These are phyloP conservation scores for Eucidaris tribuloides DNA, from an alignment of 35 echinoderm and acorn worm genomes.

Conservation along the genomic window DNA sequence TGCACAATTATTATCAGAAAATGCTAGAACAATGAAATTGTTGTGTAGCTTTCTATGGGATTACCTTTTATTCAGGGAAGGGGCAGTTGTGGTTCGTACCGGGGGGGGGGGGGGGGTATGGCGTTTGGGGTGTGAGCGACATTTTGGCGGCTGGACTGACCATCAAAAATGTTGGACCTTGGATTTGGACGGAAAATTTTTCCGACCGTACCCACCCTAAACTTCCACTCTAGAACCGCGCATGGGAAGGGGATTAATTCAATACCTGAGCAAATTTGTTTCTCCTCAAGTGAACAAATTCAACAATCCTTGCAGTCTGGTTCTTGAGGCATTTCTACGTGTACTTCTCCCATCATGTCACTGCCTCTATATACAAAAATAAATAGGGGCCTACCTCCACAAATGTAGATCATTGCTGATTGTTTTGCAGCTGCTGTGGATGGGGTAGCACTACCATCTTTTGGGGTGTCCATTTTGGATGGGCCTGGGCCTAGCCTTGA, in stretches of 20 bases:
- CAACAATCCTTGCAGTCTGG: background rate
- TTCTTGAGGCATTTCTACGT: background rate
- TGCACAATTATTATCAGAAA: too few species aligned
- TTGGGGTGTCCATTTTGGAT: constrained; percentile 35
- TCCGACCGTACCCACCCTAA: background rate
- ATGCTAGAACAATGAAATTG: too few species aligned
- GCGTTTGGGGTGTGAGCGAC: too few species aligned
- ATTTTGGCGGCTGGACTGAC: too few species aligned
- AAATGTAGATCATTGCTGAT: constrained; percentile 31
- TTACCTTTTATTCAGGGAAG: too few species aligned
- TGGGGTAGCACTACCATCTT: constrained; percentile 19
- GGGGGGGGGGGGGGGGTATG: too few species aligned
- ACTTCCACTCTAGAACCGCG: background rate
- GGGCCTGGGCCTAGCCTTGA: background rate
- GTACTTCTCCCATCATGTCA: background rate
- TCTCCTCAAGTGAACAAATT: background rate
- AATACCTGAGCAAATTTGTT: background rate
- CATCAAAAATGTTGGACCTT: too few species aligned
- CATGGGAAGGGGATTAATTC: background rate
- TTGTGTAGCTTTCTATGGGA: too few species aligned
- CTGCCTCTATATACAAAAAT: background rate
- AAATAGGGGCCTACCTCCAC: constrained; percentile 1
- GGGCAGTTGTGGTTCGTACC: too few species aligned
- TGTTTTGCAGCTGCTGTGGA: background rate
- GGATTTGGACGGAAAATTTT: too few species aligned